A percentile compares a stretch with the other conserved stretches of the same genome.
Conservation (phyloP, 2,113 vertebrate species). For the Bambusicola thoracicus region DNA sequence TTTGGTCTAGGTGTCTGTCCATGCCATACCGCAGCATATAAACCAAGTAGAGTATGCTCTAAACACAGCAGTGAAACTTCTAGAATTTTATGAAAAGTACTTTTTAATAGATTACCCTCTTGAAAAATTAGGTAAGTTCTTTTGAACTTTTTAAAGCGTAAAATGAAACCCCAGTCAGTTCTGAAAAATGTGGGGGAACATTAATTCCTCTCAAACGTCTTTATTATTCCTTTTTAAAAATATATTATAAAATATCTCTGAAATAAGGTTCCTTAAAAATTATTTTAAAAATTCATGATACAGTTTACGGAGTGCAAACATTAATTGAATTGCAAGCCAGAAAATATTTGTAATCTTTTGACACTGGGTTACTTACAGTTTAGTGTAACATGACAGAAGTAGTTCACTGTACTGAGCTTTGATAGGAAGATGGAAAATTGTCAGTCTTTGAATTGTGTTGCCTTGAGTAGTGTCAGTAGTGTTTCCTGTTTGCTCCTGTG, state of each 20-base stretch:
- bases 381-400: neutral
- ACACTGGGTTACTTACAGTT: neutral
- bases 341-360: neutral
- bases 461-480: neutral
- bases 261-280: neutral
- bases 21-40: conserved; percentile 86
- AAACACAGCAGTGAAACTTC: conserved; percentile 81
- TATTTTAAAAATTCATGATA: neutral
- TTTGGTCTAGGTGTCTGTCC: conserved; percentile 86
- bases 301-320: neutral
- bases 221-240: neutral
- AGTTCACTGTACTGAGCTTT: neutral
- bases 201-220: neutral
- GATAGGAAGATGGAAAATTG: neutral
- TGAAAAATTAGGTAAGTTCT: conserved; percentile 88
- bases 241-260: neutral
- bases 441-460: neutral
- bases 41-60: conserved; percentile 85
- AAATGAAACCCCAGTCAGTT: neutral
- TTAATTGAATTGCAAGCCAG: neutral
- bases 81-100: conserved; percentile 89
- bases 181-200: neutral
- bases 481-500: neutral
- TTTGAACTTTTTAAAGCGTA: neutral
- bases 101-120: conserved; percentile 89